These are phyloP conservation scores for Entomobrya multifasciata DNA, from an alignment of 2,888 invertebrate species.

Conservation along the genomic window DNA sequence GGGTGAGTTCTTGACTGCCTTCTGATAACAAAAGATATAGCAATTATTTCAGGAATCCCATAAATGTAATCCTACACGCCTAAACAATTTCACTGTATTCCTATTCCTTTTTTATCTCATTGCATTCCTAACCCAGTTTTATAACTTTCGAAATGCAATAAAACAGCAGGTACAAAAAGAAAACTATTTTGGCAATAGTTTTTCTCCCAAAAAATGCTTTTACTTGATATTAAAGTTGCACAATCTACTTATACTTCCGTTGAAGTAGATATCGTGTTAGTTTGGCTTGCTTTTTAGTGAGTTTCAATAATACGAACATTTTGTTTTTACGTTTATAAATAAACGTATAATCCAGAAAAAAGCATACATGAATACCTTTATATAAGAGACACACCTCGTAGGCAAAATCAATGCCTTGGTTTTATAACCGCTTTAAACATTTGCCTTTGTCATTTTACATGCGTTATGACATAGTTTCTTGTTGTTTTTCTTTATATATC, in stretches of 20 bases:
- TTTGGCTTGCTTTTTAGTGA: too few species aligned
- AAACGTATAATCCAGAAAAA: too few species aligned
- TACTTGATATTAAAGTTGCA: too few species aligned
- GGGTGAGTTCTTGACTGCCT: not conserved
- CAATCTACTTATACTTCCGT: too few species aligned
- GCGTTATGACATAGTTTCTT: not conserved
- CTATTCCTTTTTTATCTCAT: not conserved
- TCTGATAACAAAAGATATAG: not conserved
- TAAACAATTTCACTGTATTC: not conserved
- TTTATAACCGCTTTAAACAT: conserved; percentile 9
- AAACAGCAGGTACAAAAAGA: not conserved
- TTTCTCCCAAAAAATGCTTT: too few species aligned
- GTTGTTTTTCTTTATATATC: too few species aligned
- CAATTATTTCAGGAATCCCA: conserved; percentile 22
- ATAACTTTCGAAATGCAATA: not conserved
- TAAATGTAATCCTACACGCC: not conserved
- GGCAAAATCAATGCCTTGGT: conserved; percentile 48
- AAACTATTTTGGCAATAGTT: too few species aligned
- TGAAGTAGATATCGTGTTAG: too few species aligned
- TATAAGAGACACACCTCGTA: not conserved
- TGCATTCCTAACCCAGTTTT: not conserved
- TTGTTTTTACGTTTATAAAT: too few species aligned
- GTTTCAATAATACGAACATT: not conserved
- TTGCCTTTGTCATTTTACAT: not conserved
- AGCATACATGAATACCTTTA: not conserved